A percentile compares a stretch with the other conserved stretches of the same genome.
Evolutionary conservation across 2,888 invertebrate genomes (phyloP).

Genomic region (Euzetes globulus): DNA sequence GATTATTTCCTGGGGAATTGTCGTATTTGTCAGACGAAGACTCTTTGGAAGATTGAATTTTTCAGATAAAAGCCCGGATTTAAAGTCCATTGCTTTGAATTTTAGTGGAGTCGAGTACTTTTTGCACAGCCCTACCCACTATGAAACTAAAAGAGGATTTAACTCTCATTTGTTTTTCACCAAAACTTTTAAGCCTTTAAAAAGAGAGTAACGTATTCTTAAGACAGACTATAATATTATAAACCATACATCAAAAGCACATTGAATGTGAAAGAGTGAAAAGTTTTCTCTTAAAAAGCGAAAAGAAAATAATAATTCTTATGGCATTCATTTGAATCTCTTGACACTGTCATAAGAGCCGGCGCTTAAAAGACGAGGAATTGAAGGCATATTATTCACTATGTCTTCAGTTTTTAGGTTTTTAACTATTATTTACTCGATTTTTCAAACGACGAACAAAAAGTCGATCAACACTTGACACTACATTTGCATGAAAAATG

Average conservation of each 20-base stretch:
- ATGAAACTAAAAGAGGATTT: neutral
- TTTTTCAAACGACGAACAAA: neutral
- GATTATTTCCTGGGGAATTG: too few species aligned
- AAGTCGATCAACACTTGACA: neutral
- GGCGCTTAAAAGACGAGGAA: neutral
- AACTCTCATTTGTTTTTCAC: neutral
- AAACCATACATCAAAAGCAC: neutral
- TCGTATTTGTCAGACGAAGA: too few species aligned
- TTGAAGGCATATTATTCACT: neutral
- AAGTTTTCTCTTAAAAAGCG: neutral
- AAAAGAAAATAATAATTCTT: neutral
- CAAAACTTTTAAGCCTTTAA: neutral
- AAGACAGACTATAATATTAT: neutral
- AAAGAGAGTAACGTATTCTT: neutral
- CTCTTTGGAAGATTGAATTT: too few species aligned
- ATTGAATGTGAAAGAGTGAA: neutral
- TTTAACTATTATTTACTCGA: constrained; percentile 2
- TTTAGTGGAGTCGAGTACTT: neutral
- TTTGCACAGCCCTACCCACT: neutral
- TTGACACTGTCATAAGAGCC: neutral
- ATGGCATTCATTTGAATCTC: neutral
- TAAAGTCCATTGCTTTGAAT: too few species aligned
- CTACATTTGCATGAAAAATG: constrained; percentile 23
- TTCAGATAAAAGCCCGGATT: too few species aligned
- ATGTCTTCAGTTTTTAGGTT: neutral